Base-by-base conservation (phyloP, 2,888 invertebrate species). In the Trissoscelio sp. region DNA sequence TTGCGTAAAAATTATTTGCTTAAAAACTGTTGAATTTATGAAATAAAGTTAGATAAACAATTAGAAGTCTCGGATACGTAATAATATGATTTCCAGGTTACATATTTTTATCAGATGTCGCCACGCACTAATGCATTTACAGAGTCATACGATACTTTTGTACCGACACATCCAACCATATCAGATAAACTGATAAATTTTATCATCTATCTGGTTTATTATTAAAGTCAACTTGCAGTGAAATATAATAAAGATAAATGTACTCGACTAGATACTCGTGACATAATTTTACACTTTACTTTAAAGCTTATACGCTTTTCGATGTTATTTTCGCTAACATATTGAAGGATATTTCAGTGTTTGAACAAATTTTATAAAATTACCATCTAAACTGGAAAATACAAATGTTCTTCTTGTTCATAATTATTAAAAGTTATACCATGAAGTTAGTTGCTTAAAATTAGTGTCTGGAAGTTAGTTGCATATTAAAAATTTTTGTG, bases 101-200 rank as follows among this genome's bases (percentile, higher is more conserved):
- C 28, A 58, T 16, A 72, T 79, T 79, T 72, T 79, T 79, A 73
- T 79, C 73, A 79, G 67, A 79, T 73, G 73, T 67, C 67, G 79
- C 73, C 18, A 79, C 73, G 79, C 79, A 73, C 79, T 79, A 73
- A 73, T 73, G 67, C 73, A 62, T 70, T 66, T 66, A 55, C 57
- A 24, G 51, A 73, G 73, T 53, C 67, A 79, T 39, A 73, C 51
- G 79, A 73, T 73, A 79, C 79, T 58, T 79, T 67, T 73, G 58
- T 72, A 73, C 60, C 39, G 72, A 67, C 67, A 79, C 79, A 60
- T 79, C 53, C 60, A 57, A 44, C 46, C 60, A 37, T 73, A 79
- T 79, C 79, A 79, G 73, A 79, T 79, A 73, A 73, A 73, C 53
- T 67, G 79, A 79, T 79, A 79, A 79, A 58, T 73, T 72, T 79